Conservation (phyloP, 2,113 vertebrate species). For the Ageneiosus marmoratus region DNA sequence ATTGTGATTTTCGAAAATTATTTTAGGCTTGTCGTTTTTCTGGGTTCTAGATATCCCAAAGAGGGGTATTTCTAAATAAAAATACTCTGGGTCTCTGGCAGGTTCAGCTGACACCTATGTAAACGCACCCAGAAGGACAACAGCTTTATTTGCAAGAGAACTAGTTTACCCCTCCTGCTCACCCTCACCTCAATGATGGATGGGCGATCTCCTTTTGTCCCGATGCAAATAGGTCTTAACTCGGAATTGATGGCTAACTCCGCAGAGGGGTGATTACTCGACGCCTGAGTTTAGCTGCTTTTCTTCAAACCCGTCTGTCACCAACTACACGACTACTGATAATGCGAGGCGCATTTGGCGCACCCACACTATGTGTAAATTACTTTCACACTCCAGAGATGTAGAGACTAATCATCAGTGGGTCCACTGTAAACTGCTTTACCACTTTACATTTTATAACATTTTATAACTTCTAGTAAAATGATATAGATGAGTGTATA, state of each 20-base stretch:
- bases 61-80: slow-evolving; percentile 73
- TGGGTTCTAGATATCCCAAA: slow-evolving; percentile 29
- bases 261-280: slow-evolving; percentile 70
- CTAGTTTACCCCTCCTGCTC: slow-evolving; percentile 64
- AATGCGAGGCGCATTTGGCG: slow-evolving; percentile 53
- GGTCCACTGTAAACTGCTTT: slow-evolving; percentile 11
- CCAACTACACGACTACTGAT: slow-evolving; percentile 58
- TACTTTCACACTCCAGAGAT: slow-evolving; percentile 39
- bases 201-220: slow-evolving; percentile 74
- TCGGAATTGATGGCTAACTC: slow-evolving; percentile 76
- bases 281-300: slow-evolving; percentile 55
- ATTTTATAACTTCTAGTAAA: slow-evolving; percentile 19
- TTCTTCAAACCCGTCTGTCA: slow-evolving; percentile 53
- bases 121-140: slow-evolving; percentile 76
- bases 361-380: slow-evolving; percentile 43
- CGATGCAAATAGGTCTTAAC: slow-evolving; percentile 80
- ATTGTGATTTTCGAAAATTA: not conserved
- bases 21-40: not conserved
- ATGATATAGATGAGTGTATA: not conserved
- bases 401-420: slow-evolving; percentile 16
- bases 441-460: slow-evolving; percentile 28
- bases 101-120: slow-evolving; percentile 76
- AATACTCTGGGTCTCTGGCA: slow-evolving; percentile 72
- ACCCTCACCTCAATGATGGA: slow-evolving; percentile 71
- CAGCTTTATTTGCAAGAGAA: slow-evolving; percentile 77